Evolutionary conservation across 2,113 vertebrate species (phyloP).

Genomic region (Hydrolagus affinis): DNA sequence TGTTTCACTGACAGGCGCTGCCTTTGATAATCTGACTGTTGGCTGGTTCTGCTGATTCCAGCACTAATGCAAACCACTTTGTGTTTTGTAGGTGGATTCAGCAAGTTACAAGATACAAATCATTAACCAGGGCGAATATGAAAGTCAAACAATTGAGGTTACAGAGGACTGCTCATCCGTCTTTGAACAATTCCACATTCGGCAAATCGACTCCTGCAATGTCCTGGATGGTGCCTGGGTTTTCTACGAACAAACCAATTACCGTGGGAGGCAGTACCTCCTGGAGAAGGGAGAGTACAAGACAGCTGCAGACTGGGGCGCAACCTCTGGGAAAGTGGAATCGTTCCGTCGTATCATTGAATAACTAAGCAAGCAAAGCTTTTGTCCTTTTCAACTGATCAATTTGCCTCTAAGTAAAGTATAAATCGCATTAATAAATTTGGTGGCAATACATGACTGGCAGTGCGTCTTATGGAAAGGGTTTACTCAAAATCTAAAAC

Average conservation of each 20-base stretch:
- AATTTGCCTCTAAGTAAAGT: not conserved
- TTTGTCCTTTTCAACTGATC: not conserved
- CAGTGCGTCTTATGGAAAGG: too few relatives aligned
- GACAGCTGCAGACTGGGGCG: conserved; percentile 80
- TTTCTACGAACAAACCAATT: conserved; percentile 85
- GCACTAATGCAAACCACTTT: not conserved
- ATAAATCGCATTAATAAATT: not conserved
- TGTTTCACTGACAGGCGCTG: not conserved
- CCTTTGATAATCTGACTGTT: not conserved
- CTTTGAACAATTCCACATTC: conserved; percentile 70
- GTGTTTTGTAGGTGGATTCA: not conserved
- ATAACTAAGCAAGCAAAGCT: conserved; percentile 36
- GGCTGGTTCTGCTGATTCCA: not conserved
- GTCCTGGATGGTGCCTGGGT: conserved; percentile 81
- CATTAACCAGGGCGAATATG: conserved; percentile 81
- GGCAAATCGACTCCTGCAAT: conserved; percentile 79
- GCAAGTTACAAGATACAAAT: conserved; percentile 71
- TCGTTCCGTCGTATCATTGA: conserved; percentile 70
- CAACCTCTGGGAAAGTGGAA: conserved; percentile 62
- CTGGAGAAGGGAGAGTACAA: conserved; percentile 84
- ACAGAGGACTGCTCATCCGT: conserved; percentile 79
- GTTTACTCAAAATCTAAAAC: too few relatives aligned
- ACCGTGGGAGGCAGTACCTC: conserved; percentile 78
- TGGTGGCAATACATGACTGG: not conserved
- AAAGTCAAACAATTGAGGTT: conserved; percentile 72